Evolutionary conservation across 2,888 invertebrate genomes (phyloP).

Genomic region (Ennomos quercinarius): DNA sequence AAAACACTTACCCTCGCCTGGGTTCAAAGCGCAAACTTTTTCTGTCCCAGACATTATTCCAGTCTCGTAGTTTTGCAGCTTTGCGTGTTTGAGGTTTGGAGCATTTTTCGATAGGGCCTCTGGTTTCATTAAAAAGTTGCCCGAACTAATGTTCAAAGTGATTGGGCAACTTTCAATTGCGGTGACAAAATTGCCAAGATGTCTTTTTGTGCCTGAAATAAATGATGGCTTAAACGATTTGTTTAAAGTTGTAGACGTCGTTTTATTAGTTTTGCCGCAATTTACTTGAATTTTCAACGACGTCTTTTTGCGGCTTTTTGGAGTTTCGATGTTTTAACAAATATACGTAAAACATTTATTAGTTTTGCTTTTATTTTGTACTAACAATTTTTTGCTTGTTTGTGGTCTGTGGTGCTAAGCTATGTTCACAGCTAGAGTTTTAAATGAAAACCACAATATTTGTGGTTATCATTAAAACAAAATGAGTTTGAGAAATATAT

Average conservation of each 20-base stretch:
- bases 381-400: too few relatives aligned
- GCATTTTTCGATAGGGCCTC: constrained; percentile 75
- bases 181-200: constrained; percentile 48
- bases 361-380: too few relatives aligned
- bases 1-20: constrained; percentile 82
- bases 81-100: constrained; percentile 80
- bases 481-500: too few relatives aligned
- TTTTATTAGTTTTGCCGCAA: constrained; percentile 2
- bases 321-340: too few relatives aligned
- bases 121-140: constrained; percentile 79
- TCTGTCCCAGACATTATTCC: constrained; percentile 82
- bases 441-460: background rate
- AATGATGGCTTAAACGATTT: constrained; percentile 2
- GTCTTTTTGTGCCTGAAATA: constrained; percentile 13
- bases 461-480: too few relatives aligned
- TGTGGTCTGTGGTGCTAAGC: too few relatives aligned
- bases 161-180: constrained; percentile 70
- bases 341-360: too few relatives aligned
- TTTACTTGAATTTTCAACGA: background rate
- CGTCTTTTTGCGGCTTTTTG: too few relatives aligned
- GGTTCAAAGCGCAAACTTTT: constrained; percentile 83
- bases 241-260: constrained; percentile 11
- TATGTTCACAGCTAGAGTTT: background rate
- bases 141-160: constrained; percentile 71
- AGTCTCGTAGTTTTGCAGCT: constrained; percentile 81